phyloP scores from a whole-genome alignment of 2,888 invertebrate species.

The Himalopsyche kuldschensis region DNA sequence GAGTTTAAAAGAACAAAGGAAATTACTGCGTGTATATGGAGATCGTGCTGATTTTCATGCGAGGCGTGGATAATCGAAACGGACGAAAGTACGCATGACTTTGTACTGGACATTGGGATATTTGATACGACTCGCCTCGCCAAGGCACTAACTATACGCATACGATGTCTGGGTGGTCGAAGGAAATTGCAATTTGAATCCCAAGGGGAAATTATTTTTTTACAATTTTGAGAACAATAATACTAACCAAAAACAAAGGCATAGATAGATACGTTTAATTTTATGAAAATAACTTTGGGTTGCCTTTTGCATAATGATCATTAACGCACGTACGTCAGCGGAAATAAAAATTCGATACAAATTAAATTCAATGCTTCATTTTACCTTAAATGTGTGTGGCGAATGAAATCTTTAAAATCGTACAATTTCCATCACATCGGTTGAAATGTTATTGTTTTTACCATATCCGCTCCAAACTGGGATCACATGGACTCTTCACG shows the following conservation, averaged over 20 bases:
- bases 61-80: neutral
- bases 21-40: neutral
- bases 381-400: too few species aligned
- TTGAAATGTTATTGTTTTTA: too few species aligned
- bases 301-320: too few species aligned
- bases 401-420: too few species aligned
- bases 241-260: neutral
- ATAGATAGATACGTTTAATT: too few species aligned
- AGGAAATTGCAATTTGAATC: neutral
- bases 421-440: too few species aligned
- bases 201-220: neutral
- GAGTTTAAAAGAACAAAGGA: neutral
- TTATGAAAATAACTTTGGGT: too few species aligned
- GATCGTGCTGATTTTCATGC: neutral
- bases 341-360: too few species aligned
- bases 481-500: too few species aligned
- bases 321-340: too few species aligned
- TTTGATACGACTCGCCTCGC: neutral
- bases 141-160: neutral
- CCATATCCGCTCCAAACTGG: too few species aligned
- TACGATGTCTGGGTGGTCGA: neutral
- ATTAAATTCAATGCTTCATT: too few species aligned
- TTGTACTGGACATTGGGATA: neutral
- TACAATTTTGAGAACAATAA: neutral
- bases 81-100: neutral